Evolutionary conservation across 2,797 vertebrate species (phyloP), one percentile per base, ranked within the genome.

Genomic region (Garrulus glandarius): DNA sequence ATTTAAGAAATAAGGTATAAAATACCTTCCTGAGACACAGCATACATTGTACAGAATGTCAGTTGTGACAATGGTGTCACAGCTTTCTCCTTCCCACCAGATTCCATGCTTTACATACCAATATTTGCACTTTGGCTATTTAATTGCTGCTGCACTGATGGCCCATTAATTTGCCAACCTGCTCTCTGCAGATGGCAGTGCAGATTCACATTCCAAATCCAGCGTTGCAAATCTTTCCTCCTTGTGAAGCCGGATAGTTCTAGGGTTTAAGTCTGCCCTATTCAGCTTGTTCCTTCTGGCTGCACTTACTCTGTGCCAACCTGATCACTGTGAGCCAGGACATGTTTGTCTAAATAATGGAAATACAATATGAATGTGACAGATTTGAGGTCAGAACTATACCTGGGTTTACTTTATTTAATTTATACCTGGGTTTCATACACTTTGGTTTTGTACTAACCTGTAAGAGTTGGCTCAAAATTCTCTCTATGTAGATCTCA

Each of bases 171-270:
- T 60, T 69, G 74, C 50, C 70, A 50, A 1, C 56, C 71, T 94
- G 76, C 84, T 72, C 65, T 82, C 93, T 91, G 90, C 94, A 95
- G 95, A 70, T 92, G 95, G 93, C 78, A 4, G 50, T 93, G 93
- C 61, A 69, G 92, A 47, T 72, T 76, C 89, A 57, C 87, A 1
- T 57, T 79, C 84, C 85, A 36, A 57, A 75, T n/a, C n/a, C 6
- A 19, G 34, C 3, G 0, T 1, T n/a, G 50, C 39, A 13, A 3
- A 9, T 43, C 13, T 26, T 6, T 2, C 29, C 26, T 71, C 4
- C 0, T 18, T 3, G 53, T 15, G 36, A 50, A 43, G 84, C 46
- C 49, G 14, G 27, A 2, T 10, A 5, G 46, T 47, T 29, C 13
- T 24, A 27, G 81, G 34, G 15, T 63, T 53, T 34, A 2, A 30